Percentiles rank a stretch among this genome's conserved stretches.
Evolutionary conservation across 1,140 invertebrate species (phyloP).

Genomic region (Riptortus pedestris): DNA sequence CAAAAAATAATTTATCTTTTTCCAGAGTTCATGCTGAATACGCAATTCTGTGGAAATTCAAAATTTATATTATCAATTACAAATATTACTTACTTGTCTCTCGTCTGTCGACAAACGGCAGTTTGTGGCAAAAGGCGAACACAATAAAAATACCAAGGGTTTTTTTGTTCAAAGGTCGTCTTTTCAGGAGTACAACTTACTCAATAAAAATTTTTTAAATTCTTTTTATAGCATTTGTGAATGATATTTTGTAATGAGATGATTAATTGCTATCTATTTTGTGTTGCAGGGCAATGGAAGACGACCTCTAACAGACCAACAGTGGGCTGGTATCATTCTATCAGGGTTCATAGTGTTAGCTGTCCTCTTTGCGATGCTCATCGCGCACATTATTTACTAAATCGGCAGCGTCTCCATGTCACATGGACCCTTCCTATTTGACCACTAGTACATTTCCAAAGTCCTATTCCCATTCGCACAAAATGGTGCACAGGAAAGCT

Average conservation of each 20-base stretch:
- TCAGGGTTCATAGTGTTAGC: slow-evolving; percentile 50
- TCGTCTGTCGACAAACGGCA: no score
- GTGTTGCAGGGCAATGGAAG: slow-evolving; percentile 34
- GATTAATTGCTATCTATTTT: background rate
- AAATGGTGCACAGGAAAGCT: slow-evolving; percentile 16
- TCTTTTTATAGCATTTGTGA: no score
- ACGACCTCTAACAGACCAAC: slow-evolving; percentile 49
- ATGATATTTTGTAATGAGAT: no score
- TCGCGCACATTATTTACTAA: slow-evolving; percentile 36
- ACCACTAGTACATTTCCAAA: slow-evolving; percentile 17
- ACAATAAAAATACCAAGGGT: no score
- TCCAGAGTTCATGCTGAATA: slow-evolving; percentile 18
- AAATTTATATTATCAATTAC: no score
- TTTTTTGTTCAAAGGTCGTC: no score
- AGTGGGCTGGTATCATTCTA: slow-evolving; percentile 52
- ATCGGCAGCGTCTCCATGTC: slow-evolving; percentile 2
- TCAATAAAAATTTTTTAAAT: no score
- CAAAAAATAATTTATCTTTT: slow-evolving; percentile 30
- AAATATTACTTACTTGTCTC: no score
- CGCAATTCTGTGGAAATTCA: background rate
- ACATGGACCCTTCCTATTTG: slow-evolving; percentile 6
- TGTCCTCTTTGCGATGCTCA: slow-evolving; percentile 49
- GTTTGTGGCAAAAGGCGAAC: no score
- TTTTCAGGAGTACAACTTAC: no score
- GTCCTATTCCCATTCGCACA: slow-evolving; percentile 14